Conservation (phyloP, 1,140 invertebrate species). For the Drosophila micromelanica region DNA sequence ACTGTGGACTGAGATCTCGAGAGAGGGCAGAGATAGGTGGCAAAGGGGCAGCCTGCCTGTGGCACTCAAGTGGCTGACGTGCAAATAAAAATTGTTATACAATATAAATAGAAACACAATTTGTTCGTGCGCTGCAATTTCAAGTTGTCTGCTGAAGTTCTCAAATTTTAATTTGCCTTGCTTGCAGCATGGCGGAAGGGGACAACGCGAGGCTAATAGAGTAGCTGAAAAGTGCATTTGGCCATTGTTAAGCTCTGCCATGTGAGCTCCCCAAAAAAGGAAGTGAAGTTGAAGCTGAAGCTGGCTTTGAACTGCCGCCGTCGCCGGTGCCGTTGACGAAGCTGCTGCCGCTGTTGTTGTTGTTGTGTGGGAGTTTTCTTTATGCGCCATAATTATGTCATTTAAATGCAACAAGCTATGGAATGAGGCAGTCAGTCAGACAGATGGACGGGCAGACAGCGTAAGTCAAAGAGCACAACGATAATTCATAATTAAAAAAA, state of each 20-base stretch:
- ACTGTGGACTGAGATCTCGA: background rate
- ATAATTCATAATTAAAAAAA: constrained; percentile 83
- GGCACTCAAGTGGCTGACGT: constrained; percentile 61
- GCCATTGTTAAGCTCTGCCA: constrained; percentile 50
- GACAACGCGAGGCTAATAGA: constrained; percentile 8
- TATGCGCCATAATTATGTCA: constrained; percentile 81
- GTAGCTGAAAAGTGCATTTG: constrained; percentile 27
- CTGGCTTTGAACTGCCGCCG: constrained; percentile 19
- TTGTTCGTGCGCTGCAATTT: constrained; percentile 57
- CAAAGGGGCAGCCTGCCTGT: constrained; percentile 19
- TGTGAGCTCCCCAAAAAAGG: constrained; percentile 12
- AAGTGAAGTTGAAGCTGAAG: constrained; percentile 13
- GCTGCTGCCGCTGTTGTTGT: constrained; percentile 8
- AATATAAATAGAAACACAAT: constrained; percentile 77
- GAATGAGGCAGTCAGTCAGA: constrained; percentile 42
- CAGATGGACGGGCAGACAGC: constrained; percentile 31
- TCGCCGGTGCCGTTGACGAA: background rate
- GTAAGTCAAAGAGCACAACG: constrained; percentile 51
- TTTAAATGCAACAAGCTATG: constrained; percentile 80
- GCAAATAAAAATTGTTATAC: constrained; percentile 80
- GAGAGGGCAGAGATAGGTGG: background rate
- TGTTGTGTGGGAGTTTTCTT: constrained; percentile 72
- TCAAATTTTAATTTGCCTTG: constrained; percentile 38
- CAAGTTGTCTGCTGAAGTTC: constrained; percentile 69
- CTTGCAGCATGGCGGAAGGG: too few species aligned